A percentile compares a stretch with the other conserved stretches of the same genome.
Conservation (phyloP, 2,888 invertebrate species). For the Clanis bilineata region DNA sequence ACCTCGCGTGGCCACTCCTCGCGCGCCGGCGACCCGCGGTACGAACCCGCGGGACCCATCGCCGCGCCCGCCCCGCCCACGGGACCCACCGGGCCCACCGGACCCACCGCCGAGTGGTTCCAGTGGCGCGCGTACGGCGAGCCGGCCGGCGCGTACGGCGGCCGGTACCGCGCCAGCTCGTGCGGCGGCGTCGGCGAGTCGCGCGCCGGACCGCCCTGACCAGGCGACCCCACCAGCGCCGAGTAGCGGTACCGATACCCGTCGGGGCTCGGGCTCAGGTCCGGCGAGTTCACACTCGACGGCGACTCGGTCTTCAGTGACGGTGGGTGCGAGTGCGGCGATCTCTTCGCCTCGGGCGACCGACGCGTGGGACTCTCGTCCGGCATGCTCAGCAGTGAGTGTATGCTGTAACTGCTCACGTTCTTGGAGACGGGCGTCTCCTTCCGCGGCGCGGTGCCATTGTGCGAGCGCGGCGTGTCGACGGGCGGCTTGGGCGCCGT, state of each 20-base stretch:
- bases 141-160: slow-evolving; percentile 46
- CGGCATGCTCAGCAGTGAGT: slow-evolving; percentile 88
- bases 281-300: slow-evolving; percentile 66
- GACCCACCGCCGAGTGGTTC: slow-evolving; percentile 40
- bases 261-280: slow-evolving; percentile 71
- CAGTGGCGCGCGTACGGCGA: slow-evolving; percentile 46
- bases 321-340: slow-evolving; percentile 65
- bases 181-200: slow-evolving; percentile 64
- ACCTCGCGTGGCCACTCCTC: slow-evolving; percentile 57
- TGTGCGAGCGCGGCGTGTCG: slow-evolving; percentile 44
- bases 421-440: slow-evolving; percentile 63
- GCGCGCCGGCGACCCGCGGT: slow-evolving; percentile 45
- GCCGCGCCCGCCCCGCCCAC: slow-evolving; percentile 41
- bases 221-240: slow-evolving; percentile 60
- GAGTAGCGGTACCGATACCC: slow-evolving; percentile 65
- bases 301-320: slow-evolving; percentile 69
- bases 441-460: slow-evolving; percentile 53
- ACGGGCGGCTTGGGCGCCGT: slow-evolving; percentile 38
- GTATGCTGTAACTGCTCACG: slow-evolving; percentile 92
- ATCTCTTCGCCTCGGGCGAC: slow-evolving; percentile 62
- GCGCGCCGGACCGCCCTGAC: slow-evolving; percentile 48
- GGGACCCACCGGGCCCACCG: slow-evolving; percentile 35
- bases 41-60: slow-evolving; percentile 31
- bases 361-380: slow-evolving; percentile 67
- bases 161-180: slow-evolving; percentile 63